Conservation (phyloP, 2,113 vertebrate species). For the Chloropsis hardwickii region DNA sequence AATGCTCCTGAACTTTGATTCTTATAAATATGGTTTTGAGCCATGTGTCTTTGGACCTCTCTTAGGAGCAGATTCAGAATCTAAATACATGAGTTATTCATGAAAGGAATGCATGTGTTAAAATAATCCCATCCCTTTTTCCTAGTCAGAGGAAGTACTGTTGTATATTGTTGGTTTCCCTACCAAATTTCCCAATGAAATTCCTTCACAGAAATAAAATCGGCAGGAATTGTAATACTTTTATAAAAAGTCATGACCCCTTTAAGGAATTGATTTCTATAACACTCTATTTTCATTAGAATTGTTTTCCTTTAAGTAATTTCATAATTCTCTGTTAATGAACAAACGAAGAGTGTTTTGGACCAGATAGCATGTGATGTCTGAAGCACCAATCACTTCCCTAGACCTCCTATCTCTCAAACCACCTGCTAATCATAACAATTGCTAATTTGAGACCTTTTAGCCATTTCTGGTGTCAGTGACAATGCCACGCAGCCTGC, state of each 20-base stretch:
- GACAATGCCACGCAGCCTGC: conserved; percentile 65
- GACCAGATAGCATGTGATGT: neutral
- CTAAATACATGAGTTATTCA: neutral
- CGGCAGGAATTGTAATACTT: neutral
- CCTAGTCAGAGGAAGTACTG: neutral
- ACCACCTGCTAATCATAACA: conserved; percentile 77
- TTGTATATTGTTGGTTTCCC: neutral
- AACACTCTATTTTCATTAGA: neutral
- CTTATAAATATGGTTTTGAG: neutral
- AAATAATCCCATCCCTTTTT: neutral
- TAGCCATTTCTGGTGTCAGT: conserved; percentile 65
- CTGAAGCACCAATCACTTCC: neutral
- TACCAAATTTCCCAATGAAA: neutral
- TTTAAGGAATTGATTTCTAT: conserved; percentile 16
- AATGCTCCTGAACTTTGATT: neutral
- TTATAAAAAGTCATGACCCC: neutral
- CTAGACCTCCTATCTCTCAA: conserved; percentile 65
- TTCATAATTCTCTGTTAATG: conserved; percentile 28
- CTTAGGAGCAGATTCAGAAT: neutral
- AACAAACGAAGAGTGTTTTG: neutral
- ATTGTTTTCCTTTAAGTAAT: conserved; percentile 37
- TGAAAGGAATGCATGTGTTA: neutral
- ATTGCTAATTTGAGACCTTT: conserved; percentile 71
- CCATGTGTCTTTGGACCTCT: neutral
- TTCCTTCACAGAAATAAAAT: conserved; percentile 16